Base-by-base conservation (phyloP, 2,113 vertebrate genomes). In the Lathamus discolor region DNA sequence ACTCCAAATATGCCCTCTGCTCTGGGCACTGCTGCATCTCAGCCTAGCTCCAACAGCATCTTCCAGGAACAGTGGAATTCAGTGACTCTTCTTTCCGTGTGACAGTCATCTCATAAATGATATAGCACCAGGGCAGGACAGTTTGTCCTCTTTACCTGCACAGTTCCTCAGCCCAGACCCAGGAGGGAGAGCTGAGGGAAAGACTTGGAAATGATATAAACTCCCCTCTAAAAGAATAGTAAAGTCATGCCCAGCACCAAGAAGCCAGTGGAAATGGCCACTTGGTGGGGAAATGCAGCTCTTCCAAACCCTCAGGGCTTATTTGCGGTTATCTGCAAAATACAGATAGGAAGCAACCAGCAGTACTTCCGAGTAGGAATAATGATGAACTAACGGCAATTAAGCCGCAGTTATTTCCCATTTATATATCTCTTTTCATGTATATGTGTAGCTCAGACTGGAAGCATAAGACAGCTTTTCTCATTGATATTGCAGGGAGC, bases 11-110 rank as follows among this genome's bases (percentile, higher is more conserved):
- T 28, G 12, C 16, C 13, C 41, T 77, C 59, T 68, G 57, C 59
- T 49, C 64, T 7, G 11, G 59, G 20, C 4, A 2, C n/a, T 49
- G 43, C 67, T 84, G 28, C 54, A 39, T 52, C 28, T 52, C 61
- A 79, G 37, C 43, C 24, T 37, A 44, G 52, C 31, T 79, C 73
- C 0, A 0, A 35, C 0, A 1, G 57, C 44, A 66, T 11, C 80
- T 85, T n/a, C 20, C 1, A 1, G 14, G 46, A 76, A 19, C 10
- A 43, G 57, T 6, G 12, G 57, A 20, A 55, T 17, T 18, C 12
- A 7, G 59, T 39, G 46, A 31, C 13, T 51, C 61, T 55, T 18
- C 28, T 43, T n/a, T 66, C 35, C 1, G 0, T 23, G n/a, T 49
- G 27, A 55, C 28, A 55, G 10, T 24, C 28, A 46, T 24, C 37